These are phyloP conservation scores for Platycercus adscitus DNA, from an alignment of 2,113 vertebrate genomes.

Conservation along the genomic window DNA sequence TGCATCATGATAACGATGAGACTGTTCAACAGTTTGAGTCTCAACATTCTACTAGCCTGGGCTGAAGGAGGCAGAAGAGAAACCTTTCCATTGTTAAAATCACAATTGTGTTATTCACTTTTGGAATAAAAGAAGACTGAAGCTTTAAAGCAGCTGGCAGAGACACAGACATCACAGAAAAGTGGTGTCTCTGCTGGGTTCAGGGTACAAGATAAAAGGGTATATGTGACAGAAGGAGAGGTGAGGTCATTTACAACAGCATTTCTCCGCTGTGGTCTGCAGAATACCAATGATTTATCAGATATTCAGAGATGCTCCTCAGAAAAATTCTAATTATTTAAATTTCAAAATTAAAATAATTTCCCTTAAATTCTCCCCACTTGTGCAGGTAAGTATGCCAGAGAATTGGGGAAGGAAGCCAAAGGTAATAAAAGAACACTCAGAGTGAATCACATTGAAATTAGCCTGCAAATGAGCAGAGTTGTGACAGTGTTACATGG, in stretches of 20 bases:
- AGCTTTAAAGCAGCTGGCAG: neutral
- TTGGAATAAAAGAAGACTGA: neutral
- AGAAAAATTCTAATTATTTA: neutral
- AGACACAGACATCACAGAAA: neutral
- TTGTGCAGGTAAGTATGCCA: neutral
- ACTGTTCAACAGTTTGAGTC: neutral
- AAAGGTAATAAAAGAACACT: neutral
- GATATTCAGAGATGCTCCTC: neutral
- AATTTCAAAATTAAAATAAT: neutral
- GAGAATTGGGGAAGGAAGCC: neutral
- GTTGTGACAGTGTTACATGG: neutral
- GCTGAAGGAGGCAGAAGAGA: neutral
- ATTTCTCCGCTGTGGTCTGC: neutral
- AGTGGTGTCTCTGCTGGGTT: neutral
- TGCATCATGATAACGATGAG: neutral
- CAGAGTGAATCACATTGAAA: neutral
- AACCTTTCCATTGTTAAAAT: neutral
- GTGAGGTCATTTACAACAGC: neutral
- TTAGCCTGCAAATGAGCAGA: neutral
- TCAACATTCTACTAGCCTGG: neutral
- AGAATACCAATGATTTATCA: neutral
- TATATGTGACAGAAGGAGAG: neutral
- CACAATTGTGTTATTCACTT: neutral
- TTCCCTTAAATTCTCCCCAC: neutral
- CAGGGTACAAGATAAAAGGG: neutral